Conservation (phyloP, 2,888 invertebrate species). For the Drosophila pseudotalamancana region DNA sequence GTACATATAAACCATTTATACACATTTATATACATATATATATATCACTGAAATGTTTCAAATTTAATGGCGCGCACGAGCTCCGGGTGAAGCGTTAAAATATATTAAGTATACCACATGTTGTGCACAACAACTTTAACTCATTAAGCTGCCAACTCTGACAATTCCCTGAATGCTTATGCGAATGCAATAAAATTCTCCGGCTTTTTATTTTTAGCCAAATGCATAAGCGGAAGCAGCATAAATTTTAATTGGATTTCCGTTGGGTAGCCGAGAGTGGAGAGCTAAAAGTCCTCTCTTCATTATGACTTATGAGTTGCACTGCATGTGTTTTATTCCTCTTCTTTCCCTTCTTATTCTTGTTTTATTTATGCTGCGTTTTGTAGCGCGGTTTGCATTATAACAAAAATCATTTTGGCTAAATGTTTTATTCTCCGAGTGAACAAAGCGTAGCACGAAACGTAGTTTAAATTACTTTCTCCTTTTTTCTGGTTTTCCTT, state of each 20-base stretch:
- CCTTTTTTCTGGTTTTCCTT: conserved; percentile 1
- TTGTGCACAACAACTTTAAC: conserved; percentile 32
- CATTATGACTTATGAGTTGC: conserved; percentile 65
- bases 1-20: too few relatives aligned
- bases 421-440: conserved; percentile 46
- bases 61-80: conserved; percentile 34
- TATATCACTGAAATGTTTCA: conserved; percentile 47
- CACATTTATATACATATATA: too few relatives aligned
- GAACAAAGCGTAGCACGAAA: not conserved
- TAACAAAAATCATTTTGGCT: conserved; percentile 27
- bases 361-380: not conserved
- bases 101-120: conserved; percentile 66
- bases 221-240: conserved; percentile 55
- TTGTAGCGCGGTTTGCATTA: conserved; percentile 1
- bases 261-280: not conserved
- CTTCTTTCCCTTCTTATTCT: not conserved
- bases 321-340: conserved; percentile 20
- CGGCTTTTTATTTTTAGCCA: conserved; percentile 27
- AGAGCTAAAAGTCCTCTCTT: conserved; percentile 24
- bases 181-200: conserved; percentile 48
- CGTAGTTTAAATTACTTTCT: conserved; percentile 27
- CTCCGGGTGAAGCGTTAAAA: conserved; percentile 22
- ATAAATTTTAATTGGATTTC: conserved; percentile 74
- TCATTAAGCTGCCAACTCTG: conserved; percentile 9
- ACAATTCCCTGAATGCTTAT: conserved; percentile 8